phyloP scores from a whole-genome alignment of 2,888 invertebrate genomes.

The Alentia gelatinosa region DNA sequence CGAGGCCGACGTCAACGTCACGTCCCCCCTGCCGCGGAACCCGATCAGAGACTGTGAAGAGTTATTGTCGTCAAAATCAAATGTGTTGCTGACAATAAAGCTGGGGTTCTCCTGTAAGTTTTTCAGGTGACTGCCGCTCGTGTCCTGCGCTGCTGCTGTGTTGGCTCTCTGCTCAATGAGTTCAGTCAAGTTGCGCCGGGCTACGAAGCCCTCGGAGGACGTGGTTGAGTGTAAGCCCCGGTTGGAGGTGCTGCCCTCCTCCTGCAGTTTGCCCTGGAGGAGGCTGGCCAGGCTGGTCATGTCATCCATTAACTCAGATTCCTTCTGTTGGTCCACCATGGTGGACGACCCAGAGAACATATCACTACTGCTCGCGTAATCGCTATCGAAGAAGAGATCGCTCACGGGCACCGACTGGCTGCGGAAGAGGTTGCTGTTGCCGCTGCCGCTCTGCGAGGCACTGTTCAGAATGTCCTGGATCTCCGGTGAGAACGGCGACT shows the following conservation, averaged over 20 bases:
- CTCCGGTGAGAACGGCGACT: constrained; percentile 59
- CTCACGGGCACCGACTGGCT: constrained; percentile 54
- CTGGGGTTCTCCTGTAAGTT: background rate
- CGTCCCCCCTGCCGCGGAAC: constrained; percentile 34
- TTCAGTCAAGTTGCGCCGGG: constrained; percentile 48
- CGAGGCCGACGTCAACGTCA: constrained; percentile 36
- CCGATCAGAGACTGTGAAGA: constrained; percentile 5
- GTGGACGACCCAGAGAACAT: background rate
- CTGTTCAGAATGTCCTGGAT: constrained; percentile 53
- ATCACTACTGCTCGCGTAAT: background rate
- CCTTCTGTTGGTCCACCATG: background rate
- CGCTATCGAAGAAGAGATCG: constrained; percentile 22
- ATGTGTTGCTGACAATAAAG: background rate
- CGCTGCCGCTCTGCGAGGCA: background rate
- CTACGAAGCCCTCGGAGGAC: background rate
- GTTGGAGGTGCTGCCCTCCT: background rate
- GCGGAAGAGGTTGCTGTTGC: background rate
- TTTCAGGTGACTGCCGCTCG: background rate
- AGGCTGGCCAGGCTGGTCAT: constrained; percentile 34
- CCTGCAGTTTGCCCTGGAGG: constrained; percentile 43
- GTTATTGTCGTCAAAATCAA: constrained; percentile 33
- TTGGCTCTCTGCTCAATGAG: constrained; percentile 3
- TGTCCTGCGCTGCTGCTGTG: background rate
- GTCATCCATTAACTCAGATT: constrained; percentile 40
- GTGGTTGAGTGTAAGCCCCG: background rate